phyloP scores from a whole-genome alignment of 2,888 invertebrate genomes.

The Timema cristinae region DNA sequence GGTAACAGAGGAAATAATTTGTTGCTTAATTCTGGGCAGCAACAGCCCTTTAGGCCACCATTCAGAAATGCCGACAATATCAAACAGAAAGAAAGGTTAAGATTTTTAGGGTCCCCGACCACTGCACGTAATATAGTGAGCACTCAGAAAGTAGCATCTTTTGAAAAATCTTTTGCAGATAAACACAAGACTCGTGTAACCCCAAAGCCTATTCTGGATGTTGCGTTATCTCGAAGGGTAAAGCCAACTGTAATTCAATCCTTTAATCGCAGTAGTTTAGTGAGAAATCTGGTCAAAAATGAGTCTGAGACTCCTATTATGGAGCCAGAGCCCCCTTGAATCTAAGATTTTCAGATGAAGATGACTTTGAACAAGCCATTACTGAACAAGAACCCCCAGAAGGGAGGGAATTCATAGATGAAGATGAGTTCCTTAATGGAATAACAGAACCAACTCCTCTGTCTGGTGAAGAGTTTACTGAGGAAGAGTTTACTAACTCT shows the following conservation, averaged over 20 bases:
- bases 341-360: too few relatives aligned
- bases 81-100: constrained; percentile 1
- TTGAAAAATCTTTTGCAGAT: neutral
- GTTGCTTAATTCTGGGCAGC: neutral
- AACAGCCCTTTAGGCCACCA: constrained; percentile 16
- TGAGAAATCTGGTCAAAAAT: too few relatives aligned
- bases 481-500: too few relatives aligned
- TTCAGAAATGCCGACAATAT: constrained; percentile 1
- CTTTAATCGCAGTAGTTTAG: neutral
- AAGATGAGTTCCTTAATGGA: too few relatives aligned
- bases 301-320: too few relatives aligned
- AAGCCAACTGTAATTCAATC: constrained; percentile 7
- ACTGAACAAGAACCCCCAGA: too few relatives aligned
- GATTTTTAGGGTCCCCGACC: neutral
- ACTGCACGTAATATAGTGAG: neutral
- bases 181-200: neutral
- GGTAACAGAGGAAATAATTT: constrained; percentile 45
- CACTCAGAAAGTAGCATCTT: neutral
- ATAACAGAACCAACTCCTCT: too few relatives aligned
- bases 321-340: too few relatives aligned
- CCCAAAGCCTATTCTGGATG: neutral
- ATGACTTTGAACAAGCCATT: too few relatives aligned
- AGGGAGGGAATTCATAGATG: too few relatives aligned
- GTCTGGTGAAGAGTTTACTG: too few relatives aligned
- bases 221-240: constrained; percentile 9